phyloP scores from a whole-genome alignment of 2,888 invertebrate species.

The Drosophila emarginata region DNA sequence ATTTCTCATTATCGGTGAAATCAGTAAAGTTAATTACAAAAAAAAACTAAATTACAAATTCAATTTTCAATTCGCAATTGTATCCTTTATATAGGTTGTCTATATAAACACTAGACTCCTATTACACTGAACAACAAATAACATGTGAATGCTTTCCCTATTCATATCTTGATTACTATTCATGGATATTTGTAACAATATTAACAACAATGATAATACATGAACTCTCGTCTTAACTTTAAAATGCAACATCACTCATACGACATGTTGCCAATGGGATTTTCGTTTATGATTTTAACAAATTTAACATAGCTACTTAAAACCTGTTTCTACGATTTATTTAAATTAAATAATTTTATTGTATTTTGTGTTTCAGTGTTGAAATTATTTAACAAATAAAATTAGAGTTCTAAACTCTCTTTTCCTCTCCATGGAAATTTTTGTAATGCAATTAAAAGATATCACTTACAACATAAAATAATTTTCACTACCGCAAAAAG shows the following conservation, averaged over 20 bases:
- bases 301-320: no score
- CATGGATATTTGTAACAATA: no score
- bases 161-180: no score
- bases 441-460: constrained; percentile 54
- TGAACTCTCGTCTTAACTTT: no score
- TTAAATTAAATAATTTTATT: not conserved
- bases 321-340: no score
- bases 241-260: not conserved
- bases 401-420: constrained; percentile 2
- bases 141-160: no score
- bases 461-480: constrained; percentile 66
- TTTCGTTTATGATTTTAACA: no score
- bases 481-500: constrained; percentile 52
- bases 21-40: constrained; percentile 4
- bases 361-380: not conserved
- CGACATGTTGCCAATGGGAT: not conserved
- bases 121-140: not conserved
- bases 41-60: not conserved
- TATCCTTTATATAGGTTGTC: not conserved
- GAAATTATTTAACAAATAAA: not conserved
- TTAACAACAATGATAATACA: no score
- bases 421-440: constrained; percentile 6
- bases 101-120: not conserved
- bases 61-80: not conserved
- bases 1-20: constrained; percentile 3